Evolutionary conservation across 2,888 invertebrate genomes (phyloP), one percentile per base, ranked within the genome.

Genomic region (Mamestra brassicae): DNA sequence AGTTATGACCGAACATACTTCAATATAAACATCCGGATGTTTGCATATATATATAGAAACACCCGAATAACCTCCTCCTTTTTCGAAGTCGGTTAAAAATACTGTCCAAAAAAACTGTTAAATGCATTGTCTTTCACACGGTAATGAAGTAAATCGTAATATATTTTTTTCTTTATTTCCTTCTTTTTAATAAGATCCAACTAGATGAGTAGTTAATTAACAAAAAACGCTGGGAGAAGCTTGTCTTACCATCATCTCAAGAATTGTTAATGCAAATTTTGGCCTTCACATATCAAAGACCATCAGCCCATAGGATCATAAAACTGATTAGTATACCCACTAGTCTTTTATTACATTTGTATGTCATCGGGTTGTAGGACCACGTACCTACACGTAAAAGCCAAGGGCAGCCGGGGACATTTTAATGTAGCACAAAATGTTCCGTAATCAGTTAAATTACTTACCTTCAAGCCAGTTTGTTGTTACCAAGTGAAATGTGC

Each of bases 361-460:
- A 70, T 67, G 26, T 67, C 45, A n/a, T 50, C 45, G 60, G 60
- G n/a, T 66, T 79, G 66, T 55, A 80, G 42, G 36, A n/a, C 57
- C 15, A 45, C 17, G 36, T 36, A 36, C 34, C 52, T 34, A 50
- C 52, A 60, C n/a, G 78, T 10, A 67, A 84, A 80, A 75, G 71
- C 61, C 89, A 90, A 90, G 90, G 90, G 84, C 85, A 85, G 67
- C 87, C 34, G 83, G 88, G 80, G 87, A 83, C 86, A 87, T 88
- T 89, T 87, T 72, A 85, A 88, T 83, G 80, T 89, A 69, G 85
- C 77, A 76, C 83, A 85, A 76, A 26, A 76, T 67, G 69, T 78
- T 77, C 74, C 74, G 75, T 80, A 84, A 82, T 74, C 70, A 47
- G 69, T 62, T 36, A 84, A 71, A 78, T 78, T 57, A 71, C 63